These are phyloP conservation scores for Drosophila histrio DNA, from an alignment of 2,888 invertebrate species.

Conservation along the genomic window DNA sequence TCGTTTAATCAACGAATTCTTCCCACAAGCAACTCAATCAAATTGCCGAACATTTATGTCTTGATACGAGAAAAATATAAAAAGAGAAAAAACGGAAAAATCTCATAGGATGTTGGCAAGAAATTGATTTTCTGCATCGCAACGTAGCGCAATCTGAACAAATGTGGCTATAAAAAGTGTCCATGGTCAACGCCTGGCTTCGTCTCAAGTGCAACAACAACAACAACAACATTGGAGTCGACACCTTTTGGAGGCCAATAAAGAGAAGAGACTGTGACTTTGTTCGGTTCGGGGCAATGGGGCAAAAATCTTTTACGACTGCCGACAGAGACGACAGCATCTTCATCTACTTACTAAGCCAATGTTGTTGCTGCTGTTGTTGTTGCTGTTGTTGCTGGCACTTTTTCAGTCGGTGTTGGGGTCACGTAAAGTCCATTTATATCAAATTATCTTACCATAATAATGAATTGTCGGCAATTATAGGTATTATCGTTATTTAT, in stretches of 20 bases:
- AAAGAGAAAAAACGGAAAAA: constrained; percentile 13
- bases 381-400: constrained; percentile 13
- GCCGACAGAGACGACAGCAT: constrained; percentile 50
- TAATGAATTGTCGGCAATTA: constrained; percentile 84
- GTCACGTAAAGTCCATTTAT: constrained; percentile 84
- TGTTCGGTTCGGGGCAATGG: constrained; percentile 8
- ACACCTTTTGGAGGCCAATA: constrained; percentile 33
- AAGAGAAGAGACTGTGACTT: constrained; percentile 9
- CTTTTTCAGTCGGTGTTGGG: constrained; percentile 69
- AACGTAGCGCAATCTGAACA: constrained; percentile 46
- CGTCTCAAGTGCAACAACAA: constrained; percentile 40
- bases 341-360: constrained; percentile 47
- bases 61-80: not conserved
- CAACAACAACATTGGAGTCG: constrained; percentile 16
- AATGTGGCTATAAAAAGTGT: constrained; percentile 73
- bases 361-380: constrained; percentile 6
- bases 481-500: constrained; percentile 84
- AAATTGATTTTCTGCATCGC: constrained; percentile 70
- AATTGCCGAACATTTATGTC: constrained; percentile 42
- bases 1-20: constrained; percentile 45
- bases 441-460: constrained; percentile 83
- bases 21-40: constrained; percentile 44
- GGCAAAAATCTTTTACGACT: constrained; percentile 52
- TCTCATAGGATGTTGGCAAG: constrained; percentile 37
- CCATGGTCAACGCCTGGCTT: constrained; percentile 53